Evolutionary conservation across 2,888 invertebrate species (phyloP), one percentile per base, ranked within the genome.

Genomic region (Pinctada fucata): DNA sequence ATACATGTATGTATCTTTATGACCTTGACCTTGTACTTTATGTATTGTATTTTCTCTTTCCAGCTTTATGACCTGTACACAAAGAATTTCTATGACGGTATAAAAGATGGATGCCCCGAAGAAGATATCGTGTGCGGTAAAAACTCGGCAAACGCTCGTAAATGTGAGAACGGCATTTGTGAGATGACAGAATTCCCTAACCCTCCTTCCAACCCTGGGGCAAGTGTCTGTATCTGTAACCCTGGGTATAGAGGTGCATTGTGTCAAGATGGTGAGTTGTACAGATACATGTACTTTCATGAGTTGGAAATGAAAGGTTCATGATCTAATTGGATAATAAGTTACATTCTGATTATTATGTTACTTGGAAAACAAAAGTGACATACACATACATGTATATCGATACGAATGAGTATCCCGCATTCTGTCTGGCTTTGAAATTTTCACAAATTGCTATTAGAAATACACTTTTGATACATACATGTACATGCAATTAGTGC

Each of bases 211-310:
- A 67, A 88, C 45, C 75, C 6, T 2, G 76, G 66, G 13, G 83
- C 89, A 75, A 89, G 96, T 0, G 95, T 96, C 79, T 99, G 99
- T 92, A 96, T 97, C 88, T 99, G 99, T 90, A 95, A 96, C 86
- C 97, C 98, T 0, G 99, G 99, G 8, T 99, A 96, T 96, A 96
- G 97, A 0, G 99, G 99, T 5, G 84, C 88, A 2, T 87, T 90
- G n/a, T 94, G 94, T 86, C 90, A 92, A 65, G 87, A 75, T 79
- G 77, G 91, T 91, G 79, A 82, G 85, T 79, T 4, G n/a, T 45
- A 13, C 51, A 66, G 13, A 31, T 31, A 31, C 31, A 31, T 31
- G 31, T 31, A 31, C 31, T 31, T 31, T 31, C 31, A 31, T 31
- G 31, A 31, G 31, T 31, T 31, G 31, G 31, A 31, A 31, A 31